These are phyloP conservation scores for Emberiza fucata DNA, from an alignment of 2,113 vertebrate genomes.

Conservation along the genomic window DNA sequence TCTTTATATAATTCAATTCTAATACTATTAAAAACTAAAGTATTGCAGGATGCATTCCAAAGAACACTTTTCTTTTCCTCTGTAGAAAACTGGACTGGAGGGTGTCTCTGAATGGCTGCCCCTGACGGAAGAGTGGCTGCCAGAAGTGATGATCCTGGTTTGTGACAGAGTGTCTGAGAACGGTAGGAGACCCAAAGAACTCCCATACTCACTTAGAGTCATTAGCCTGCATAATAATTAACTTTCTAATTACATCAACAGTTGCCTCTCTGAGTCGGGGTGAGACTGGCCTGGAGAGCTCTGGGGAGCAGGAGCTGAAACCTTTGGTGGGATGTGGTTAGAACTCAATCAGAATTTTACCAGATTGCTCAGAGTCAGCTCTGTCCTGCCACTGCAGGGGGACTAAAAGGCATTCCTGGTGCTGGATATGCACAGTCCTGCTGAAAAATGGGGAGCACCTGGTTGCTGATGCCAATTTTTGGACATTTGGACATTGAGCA, in stretches of 20 bases:
- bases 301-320: neutral
- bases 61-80: neutral
- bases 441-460: neutral
- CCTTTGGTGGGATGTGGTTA: neutral
- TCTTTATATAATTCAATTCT: neutral
- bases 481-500: neutral
- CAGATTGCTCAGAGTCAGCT: neutral
- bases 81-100: constrained; percentile 86
- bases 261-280: neutral
- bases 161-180: constrained; percentile 89
- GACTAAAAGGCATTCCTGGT: fast-evolving
- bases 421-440: neutral
- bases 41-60: neutral
- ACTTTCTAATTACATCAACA: neutral
- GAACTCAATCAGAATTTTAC: neutral
- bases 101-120: constrained; percentile 86
- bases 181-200: constrained; percentile 68
- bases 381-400: neutral
- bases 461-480: neutral
- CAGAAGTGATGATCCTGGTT: constrained; percentile 94
- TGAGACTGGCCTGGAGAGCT: neutral
- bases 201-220: neutral
- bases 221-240: neutral
- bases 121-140: constrained; percentile 86
- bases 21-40: neutral